These are phyloP conservation scores for Thumatha senex DNA, from an alignment of 2,888 invertebrate species.

Conservation along the genomic window DNA sequence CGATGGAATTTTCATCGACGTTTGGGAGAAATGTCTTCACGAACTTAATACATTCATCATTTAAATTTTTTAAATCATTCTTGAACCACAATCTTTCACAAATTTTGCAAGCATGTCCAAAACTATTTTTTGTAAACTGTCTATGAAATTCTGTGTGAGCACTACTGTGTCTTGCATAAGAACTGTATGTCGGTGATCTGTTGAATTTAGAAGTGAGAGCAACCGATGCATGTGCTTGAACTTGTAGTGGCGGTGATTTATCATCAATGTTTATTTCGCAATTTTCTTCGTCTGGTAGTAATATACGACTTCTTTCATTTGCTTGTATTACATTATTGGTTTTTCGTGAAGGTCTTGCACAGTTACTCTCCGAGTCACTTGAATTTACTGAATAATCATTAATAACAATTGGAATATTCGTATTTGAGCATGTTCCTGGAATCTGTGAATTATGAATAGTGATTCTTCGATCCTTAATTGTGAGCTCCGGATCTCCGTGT, in stretches of 20 bases:
- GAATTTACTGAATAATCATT: constrained; percentile 2
- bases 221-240: constrained; percentile 4
- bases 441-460: constrained; percentile 2
- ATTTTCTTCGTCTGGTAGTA: background rate
- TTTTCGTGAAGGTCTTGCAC: constrained; percentile 1
- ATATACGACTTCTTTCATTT: no score
- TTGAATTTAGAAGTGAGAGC: constrained; percentile 4
- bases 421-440: background rate
- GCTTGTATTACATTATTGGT: background rate
- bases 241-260: constrained; percentile 2
- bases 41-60: no score
- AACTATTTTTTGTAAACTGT: no score
- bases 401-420: background rate
- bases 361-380: constrained; percentile 1
- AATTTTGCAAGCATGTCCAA: no score
- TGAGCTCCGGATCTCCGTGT: constrained; percentile 2
- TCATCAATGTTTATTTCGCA: constrained; percentile 6
- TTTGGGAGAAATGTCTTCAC: no score
- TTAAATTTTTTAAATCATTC: no score
- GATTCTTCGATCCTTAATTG: constrained; percentile 2
- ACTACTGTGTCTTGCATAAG: background rate
- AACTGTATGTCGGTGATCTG: constrained; percentile 1
- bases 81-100: no score
- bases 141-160: background rate
- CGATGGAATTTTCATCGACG: constrained; percentile 24